A percentile compares a stretch with the other conserved stretches of the same genome.
Evolutionary conservation across 1,140 invertebrate species (phyloP).

Genomic region (Drosophila miranda): DNA sequence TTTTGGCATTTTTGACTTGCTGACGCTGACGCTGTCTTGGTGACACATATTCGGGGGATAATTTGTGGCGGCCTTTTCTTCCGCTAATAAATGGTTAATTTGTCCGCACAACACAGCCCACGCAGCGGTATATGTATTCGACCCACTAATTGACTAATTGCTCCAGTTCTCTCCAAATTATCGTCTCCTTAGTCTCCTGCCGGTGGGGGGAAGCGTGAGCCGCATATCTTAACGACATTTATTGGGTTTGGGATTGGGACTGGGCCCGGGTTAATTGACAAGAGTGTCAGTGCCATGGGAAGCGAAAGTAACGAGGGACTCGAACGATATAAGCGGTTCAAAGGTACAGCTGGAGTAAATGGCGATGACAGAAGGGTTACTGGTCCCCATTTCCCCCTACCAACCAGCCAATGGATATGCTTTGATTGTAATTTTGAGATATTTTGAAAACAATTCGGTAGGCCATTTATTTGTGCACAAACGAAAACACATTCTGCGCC

Average conservation of each 20-base stretch:
- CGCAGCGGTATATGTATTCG: constrained; percentile 48
- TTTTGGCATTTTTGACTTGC: constrained; percentile 12
- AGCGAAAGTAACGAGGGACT: constrained; percentile 30
- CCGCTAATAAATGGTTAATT: constrained; percentile 67
- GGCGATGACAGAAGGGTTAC: constrained; percentile 9
- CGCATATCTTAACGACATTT: constrained; percentile 32
- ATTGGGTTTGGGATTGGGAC: constrained; percentile 20
- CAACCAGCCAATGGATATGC: background rate
- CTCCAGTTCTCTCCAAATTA: constrained; percentile 44
- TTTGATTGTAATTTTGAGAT: constrained; percentile 11
- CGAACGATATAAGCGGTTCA: background rate
- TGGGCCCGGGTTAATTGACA: constrained; percentile 20
- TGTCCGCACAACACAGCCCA: constrained; percentile 39
- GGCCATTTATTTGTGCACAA: constrained; percentile 25
- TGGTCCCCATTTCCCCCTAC: background rate
- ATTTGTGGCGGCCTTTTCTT: constrained; percentile 46
- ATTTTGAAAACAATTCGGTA: constrained; percentile 30
- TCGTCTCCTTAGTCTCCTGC: constrained; percentile 9
- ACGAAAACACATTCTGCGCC: constrained; percentile 12
- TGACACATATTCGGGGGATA: constrained; percentile 34
- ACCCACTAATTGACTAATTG: constrained; percentile 64
- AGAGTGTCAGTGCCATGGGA: constrained; percentile 26
- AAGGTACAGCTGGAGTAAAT: constrained; percentile 13
- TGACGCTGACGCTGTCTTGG: background rate
- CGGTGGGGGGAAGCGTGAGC: constrained; percentile 18